Base-by-base conservation (phyloP, 2,797 vertebrate species). In the Hydrophis major region DNA sequence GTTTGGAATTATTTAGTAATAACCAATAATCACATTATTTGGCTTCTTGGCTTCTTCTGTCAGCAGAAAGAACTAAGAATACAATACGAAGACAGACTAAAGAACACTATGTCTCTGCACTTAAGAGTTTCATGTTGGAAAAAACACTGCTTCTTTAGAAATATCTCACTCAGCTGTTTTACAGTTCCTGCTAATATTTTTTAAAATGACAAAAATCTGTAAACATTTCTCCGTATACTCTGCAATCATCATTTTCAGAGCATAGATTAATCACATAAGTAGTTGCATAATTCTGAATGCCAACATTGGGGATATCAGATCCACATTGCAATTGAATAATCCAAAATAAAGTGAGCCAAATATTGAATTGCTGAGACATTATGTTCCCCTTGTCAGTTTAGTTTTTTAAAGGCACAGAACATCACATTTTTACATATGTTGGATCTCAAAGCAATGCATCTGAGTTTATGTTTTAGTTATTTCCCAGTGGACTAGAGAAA, bases 1-100 rank as follows among this genome's bases (percentile, higher is more conserved):
- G 32, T 88, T 93, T 95, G 93, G 59, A 92, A 2, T 94, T 92
- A 47, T 55, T 32, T 50, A 6, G 37, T 59, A 93, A 22, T 94
- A 61, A 94, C 94, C 95, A 50, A 42, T 91, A 86, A 89, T 86
- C 4, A 50, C 60, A 0, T 91, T 91, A 89, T 93, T 93, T 89
- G 60, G 3, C n/a, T 93, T 94, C 93, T 47, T 6, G 28, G 32
- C 61, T 0, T 18, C 50, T 50, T 8, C 61, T 0, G 0, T 74
- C 27, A 60, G 11, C 47, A 94, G 74, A 92, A 92, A 1, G 90
- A n/a, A 87, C 0, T 91, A 53, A 42, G 87, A 92, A 94, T 25
- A 27, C 90, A 59, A 50, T 18, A 27, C 32, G 57, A 8, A 66
- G 47, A 50, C 28, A 2, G 18, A 14, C 13, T 14, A 74, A 88